These are phyloP conservation scores for Timandra comae DNA, from an alignment of 2,888 invertebrate species.

Conservation along the genomic window DNA sequence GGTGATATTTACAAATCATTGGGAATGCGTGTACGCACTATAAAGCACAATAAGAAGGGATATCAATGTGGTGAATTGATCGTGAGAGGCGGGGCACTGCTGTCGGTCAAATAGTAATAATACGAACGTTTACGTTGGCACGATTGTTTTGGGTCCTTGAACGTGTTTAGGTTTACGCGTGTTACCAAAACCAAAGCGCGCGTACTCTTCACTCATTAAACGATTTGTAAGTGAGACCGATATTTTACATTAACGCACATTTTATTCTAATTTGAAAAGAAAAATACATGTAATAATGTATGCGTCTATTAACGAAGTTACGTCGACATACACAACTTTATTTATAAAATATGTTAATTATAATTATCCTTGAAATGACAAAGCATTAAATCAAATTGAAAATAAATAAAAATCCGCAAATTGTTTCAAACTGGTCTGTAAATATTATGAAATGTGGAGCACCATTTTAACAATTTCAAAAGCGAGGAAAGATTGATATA, in stretches of 20 bases:
- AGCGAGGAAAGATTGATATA: conserved; percentile 41
- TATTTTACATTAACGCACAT: too few species aligned
- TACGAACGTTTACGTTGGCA: conserved; percentile 13
- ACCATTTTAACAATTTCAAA: conserved; percentile 35
- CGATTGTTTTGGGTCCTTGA: conserved; percentile 46
- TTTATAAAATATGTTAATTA: too few species aligned
- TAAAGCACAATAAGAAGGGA: conserved; percentile 8
- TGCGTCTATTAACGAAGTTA: too few species aligned
- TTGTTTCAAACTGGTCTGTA: too few species aligned
- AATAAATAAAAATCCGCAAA: background rate
- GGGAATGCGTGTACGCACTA: conserved; percentile 13
- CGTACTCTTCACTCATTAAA: conserved; percentile 8
- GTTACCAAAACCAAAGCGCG: conserved; percentile 17
- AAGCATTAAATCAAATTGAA: too few species aligned
- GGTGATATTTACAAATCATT: too few species aligned
- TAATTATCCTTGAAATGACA: too few species aligned
- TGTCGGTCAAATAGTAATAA: conserved; percentile 7
- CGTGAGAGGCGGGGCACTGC: conserved; percentile 14
- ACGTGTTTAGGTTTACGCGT: conserved; percentile 34
- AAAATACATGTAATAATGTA: too few species aligned
- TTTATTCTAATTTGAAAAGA: too few species aligned
- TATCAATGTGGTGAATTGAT: conserved; percentile 17
- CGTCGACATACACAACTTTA: too few species aligned
- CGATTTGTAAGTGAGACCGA: too few species aligned
- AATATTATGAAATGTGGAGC: conserved; percentile 20